Conservation (phyloP, 2,113 vertebrate genomes). For the Chloebia gouldiae region DNA sequence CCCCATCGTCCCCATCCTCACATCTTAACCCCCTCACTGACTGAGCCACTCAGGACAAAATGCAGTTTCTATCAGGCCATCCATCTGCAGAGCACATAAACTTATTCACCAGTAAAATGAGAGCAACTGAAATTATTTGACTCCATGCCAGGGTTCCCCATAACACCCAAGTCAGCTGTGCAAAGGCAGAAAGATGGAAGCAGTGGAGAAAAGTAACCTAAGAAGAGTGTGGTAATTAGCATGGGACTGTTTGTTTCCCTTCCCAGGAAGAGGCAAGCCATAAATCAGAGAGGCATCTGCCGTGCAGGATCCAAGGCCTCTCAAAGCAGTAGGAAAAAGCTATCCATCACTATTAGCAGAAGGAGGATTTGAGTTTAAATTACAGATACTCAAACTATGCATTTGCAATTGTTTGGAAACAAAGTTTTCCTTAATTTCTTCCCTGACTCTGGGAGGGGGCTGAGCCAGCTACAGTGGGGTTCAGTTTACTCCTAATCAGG, state of each 20-base stretch:
- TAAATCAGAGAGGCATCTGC: constrained; percentile 53
- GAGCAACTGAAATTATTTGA: neutral
- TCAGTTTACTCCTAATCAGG: neutral
- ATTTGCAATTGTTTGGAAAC: constrained; percentile 32
- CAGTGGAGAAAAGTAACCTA: neutral
- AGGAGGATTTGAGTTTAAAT: constrained; percentile 21
- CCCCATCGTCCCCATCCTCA: neutral
- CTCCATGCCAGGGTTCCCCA: neutral
- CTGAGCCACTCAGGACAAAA: neutral
- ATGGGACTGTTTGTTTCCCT: neutral
- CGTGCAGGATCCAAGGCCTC: neutral
- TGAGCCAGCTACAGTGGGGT: neutral
- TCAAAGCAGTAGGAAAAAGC: constrained; percentile 21
- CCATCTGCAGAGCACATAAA: fast-evolving
- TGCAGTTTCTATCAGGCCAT: neutral
- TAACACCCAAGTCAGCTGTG: neutral
- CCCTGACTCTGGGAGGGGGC: neutral
- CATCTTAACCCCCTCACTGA: neutral
- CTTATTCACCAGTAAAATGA: neutral
- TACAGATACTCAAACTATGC: neutral
- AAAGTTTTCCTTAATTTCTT: neutral
- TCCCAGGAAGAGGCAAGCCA: neutral
- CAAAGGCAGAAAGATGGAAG: neutral
- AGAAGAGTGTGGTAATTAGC: neutral
- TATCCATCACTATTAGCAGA: constrained; percentile 31